A percentile compares a stretch with the other conserved stretches of the same genome.
These are phyloP conservation scores for Pycnomerus fuliginosus DNA, from an alignment of 2,888 invertebrate genomes.

Conservation along the genomic window DNA sequence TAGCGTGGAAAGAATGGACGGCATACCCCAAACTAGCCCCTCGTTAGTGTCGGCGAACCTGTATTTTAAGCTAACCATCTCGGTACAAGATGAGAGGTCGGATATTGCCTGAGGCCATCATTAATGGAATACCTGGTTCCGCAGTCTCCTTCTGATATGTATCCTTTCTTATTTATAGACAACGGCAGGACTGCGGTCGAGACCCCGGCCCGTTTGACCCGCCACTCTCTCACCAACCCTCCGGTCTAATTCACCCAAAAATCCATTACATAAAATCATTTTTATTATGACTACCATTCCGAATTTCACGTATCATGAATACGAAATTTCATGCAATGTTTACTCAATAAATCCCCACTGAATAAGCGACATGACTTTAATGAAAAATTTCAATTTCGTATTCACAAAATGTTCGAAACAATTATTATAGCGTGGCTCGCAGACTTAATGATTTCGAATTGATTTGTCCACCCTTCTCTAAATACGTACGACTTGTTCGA, in stretches of 20 bases:
- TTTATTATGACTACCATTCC: neutral
- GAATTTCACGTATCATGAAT: conserved; percentile 1
- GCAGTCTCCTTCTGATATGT: conserved; percentile 32
- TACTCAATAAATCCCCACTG: too few species aligned
- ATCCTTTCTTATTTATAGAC: conserved; percentile 33
- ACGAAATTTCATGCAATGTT: conserved; percentile 1
- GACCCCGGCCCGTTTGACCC: conserved; percentile 7
- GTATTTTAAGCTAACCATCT: conserved; percentile 24
- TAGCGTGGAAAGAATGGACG: conserved; percentile 26
- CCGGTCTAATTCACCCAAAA: conserved; percentile 1
- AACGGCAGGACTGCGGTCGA: conserved; percentile 27
- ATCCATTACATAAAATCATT: conserved; percentile 1
- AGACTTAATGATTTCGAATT: conserved; percentile 9
- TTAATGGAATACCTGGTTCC: conserved; percentile 39
- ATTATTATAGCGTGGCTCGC: conserved; percentile 5
- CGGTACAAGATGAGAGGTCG: conserved; percentile 7
- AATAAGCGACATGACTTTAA: conserved; percentile 3
- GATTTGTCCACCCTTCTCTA: conserved; percentile 10
- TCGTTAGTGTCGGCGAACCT: conserved; percentile 30
- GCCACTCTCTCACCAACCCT: neutral
- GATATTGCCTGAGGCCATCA: conserved; percentile 31
- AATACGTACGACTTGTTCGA: conserved; percentile 14
- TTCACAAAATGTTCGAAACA: conserved; percentile 2
- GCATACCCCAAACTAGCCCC: conserved; percentile 33
- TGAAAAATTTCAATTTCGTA: conserved; percentile 3